Evolutionary conservation across 1,140 invertebrate genomes (phyloP).

Genomic region (Aphelinus certus): DNA sequence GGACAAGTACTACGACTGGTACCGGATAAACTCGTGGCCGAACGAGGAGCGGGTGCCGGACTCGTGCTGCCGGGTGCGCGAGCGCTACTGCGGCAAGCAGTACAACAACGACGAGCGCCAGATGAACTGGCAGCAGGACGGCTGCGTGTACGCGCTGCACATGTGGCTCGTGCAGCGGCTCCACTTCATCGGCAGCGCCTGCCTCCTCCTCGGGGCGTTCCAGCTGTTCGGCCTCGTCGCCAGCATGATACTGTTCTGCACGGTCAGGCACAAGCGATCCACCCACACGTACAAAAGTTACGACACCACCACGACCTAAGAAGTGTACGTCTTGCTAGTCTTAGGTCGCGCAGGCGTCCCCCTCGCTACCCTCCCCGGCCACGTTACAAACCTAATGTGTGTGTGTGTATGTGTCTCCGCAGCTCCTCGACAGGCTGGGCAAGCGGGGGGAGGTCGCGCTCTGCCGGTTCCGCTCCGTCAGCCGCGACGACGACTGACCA

Average conservation of each 20-base stretch:
- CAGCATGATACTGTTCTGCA: conserved; percentile 81
- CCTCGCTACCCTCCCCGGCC: conserved; percentile 12
- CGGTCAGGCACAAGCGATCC: conserved; percentile 74
- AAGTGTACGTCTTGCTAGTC: conserved; percentile 42
- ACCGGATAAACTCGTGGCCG: conserved; percentile 81
- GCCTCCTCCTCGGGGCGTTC: conserved; percentile 74
- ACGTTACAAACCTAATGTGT: background rate
- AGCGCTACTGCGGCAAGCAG: conserved; percentile 61
- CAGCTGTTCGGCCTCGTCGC: conserved; percentile 79
- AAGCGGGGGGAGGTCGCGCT: conserved; percentile 24
- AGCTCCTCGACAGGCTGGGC: conserved; percentile 34
- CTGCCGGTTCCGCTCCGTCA: conserved; percentile 55
- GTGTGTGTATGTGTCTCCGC: conserved; percentile 8
- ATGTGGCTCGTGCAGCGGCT: conserved; percentile 76
- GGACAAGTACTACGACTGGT: conserved; percentile 84
- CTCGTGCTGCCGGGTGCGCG: conserved; percentile 78
- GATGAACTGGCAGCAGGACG: conserved; percentile 70
- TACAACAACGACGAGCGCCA: conserved; percentile 53
- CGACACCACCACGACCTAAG: conserved; percentile 69
- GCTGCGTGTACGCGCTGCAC: conserved; percentile 75
- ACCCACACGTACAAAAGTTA: conserved; percentile 77
- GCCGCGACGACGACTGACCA: too few relatives aligned
- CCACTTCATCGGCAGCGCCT: conserved; percentile 76
- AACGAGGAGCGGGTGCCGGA: conserved; percentile 78
- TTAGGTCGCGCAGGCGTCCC: too few relatives aligned